Base-by-base conservation (phyloP, 2,797 vertebrate species). In the Paramormyrops hopkinsi region DNA sequence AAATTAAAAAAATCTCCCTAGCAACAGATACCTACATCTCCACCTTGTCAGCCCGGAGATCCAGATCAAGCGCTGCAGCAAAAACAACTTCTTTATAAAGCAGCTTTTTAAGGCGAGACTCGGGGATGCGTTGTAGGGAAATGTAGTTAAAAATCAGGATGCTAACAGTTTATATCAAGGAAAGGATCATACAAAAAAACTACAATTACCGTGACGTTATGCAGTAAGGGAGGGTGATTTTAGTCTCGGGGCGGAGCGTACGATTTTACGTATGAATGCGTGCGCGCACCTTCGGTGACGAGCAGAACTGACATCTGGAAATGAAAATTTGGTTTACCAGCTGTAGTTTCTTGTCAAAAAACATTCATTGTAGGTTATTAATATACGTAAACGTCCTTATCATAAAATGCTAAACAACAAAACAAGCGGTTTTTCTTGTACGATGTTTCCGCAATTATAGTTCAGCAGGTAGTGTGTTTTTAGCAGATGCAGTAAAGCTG, bases 51-150 rank as follows among this genome's bases (percentile, higher is more conserved):
- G 84, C 89, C 92, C 90, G 90, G 90, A 88, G 92, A 89, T 91
- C 91, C 91, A 88, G 90, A 92, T 92, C 84, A 91, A 89, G 46
- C 87, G 48, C 88, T 83, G 88, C 41, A 90, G 90, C 89, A 93
- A 91, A 59, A 93, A 93, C 92, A 92, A 92, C 90, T 90, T 92
- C 89, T 90, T 93, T 94, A 93, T 93, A 93, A 93, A 93, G 91
- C 89, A 90, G 88, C 90, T 91, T 89, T 91, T 90, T 89, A 90
- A 90, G 91, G 85, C 85, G 56, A 89, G 87, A 50, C 22, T 19
- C 4, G 4, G 3, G 17, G 53, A 19, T 2, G 3, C 2, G 12
- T 4, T 51, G n/a, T 56, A 88, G 93, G 93, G 93, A 92, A 90
- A 89, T 93, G 93, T 93, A 94, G 93, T 93, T 90, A 25, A 17